Evolutionary conservation across 2,888 invertebrate species (phyloP).

Genomic region (Tachystola acroxantha): DNA sequence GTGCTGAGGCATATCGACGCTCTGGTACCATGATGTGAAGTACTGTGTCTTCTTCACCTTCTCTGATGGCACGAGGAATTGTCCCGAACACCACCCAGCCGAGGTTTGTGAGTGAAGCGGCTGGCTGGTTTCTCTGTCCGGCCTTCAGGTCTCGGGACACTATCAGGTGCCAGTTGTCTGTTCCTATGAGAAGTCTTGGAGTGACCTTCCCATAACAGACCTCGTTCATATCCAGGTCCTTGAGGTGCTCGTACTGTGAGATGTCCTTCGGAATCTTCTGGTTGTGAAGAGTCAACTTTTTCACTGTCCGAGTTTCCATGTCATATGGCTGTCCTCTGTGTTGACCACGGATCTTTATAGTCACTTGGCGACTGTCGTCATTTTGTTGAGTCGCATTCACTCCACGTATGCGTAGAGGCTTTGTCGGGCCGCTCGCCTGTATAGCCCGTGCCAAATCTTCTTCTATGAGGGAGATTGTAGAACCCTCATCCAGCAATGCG

Average conservation of each 20-base stretch:
- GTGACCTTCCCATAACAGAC: too few species aligned
- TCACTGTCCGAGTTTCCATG: not conserved
- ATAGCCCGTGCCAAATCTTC: not conserved
- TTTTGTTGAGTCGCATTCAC: not conserved
- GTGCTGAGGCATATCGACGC: not conserved
- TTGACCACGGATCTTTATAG: not conserved
- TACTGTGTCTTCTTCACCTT: not conserved
- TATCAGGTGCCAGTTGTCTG: slow-evolving; percentile 2
- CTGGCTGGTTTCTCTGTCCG: not conserved
- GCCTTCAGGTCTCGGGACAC: not conserved
- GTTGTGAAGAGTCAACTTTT: not conserved
- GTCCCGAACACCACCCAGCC: not conserved
- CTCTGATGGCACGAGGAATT: not conserved
- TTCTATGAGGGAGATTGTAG: not conserved
- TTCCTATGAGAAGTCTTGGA: not conserved
- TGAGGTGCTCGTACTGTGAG: not conserved
- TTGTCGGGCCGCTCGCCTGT: not conserved
- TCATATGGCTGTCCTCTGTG: not conserved
- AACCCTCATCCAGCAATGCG: not conserved
- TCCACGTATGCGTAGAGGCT: not conserved
- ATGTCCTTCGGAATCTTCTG: not conserved
- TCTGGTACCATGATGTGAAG: not conserved
- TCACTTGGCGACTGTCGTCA: not conserved
- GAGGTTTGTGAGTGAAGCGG: not conserved
- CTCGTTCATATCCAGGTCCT: too few species aligned